Percentiles rank a stretch among this genome's conserved stretches.
phyloP scores from a whole-genome alignment of 2,888 invertebrate genomes.

The Lamellibrachia satsuma region DNA sequence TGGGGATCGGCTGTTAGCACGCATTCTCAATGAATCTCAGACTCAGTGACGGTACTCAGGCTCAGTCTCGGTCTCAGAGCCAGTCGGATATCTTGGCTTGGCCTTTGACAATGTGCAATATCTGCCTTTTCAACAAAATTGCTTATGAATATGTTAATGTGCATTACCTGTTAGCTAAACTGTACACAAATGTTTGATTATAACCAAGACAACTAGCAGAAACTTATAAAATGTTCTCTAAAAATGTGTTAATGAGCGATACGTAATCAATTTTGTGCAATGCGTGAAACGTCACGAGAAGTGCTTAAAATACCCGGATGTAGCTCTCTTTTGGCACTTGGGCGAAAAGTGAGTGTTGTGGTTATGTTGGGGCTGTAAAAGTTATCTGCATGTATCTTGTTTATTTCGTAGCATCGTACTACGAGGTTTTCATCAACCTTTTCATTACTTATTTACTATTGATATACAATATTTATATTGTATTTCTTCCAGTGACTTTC shows the following conservation, averaged over 20 bases:
- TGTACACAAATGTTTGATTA: not conserved
- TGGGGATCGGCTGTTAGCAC: no score
- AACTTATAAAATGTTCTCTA: not conserved
- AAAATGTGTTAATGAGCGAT: not conserved
- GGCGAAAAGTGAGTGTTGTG: conserved; percentile 28
- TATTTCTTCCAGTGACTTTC: not conserved
- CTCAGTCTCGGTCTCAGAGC: no score
- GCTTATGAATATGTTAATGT: not conserved
- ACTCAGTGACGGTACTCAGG: no score
- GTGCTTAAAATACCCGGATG: conserved; percentile 20
- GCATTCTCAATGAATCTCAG: no score
- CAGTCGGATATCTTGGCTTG: not conserved
- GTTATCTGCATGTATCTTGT: not conserved
- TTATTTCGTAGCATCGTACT: conserved; percentile 19
- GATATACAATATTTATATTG: not conserved
- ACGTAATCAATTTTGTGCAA: not conserved
- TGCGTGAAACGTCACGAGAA: conserved; percentile 1
- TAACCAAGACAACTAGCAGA: not conserved
- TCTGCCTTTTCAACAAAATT: not conserved
- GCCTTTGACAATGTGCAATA: not conserved
- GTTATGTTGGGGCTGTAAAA: not conserved
- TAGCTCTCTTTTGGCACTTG: conserved; percentile 25
- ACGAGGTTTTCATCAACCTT: not conserved
- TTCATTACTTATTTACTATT: not conserved
- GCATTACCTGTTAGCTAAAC: not conserved